These are phyloP conservation scores for Elmis aenea DNA, from an alignment of 2,888 invertebrate genomes.

Conservation along the genomic window DNA sequence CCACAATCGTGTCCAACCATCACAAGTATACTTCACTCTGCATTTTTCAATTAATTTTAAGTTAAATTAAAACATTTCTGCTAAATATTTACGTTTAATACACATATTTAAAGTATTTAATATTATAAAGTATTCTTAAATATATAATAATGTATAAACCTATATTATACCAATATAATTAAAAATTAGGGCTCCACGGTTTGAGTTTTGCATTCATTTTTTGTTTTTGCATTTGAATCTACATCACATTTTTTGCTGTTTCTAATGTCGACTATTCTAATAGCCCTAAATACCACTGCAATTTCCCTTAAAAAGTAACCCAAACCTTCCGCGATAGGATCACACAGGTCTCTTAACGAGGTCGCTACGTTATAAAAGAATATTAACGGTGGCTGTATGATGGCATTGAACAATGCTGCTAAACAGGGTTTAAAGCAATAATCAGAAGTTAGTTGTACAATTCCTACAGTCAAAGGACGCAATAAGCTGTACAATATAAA, in stretches of 20 bases:
- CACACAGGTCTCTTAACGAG: slow-evolving; percentile 58
- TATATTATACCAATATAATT: no score
- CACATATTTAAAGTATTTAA: no score
- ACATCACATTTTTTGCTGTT: slow-evolving; percentile 6
- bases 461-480: slow-evolving; percentile 56
- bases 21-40: no score
- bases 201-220: no score
- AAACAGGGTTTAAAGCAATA: slow-evolving; percentile 62
- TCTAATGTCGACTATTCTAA: slow-evolving; percentile 47
- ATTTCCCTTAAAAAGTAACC: slow-evolving; percentile 51
- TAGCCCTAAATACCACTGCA: slow-evolving; percentile 45
- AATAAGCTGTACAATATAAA: slow-evolving; percentile 55
- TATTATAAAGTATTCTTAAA: no score
- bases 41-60: no score
- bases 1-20: no score
- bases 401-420: slow-evolving; percentile 58
- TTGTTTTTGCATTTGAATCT: no score
- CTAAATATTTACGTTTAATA: no score
- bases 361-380: slow-evolving; percentile 57
- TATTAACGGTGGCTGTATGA: slow-evolving; percentile 64
- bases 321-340: slow-evolving; percentile 55
- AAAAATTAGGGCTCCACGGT: no score
- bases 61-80: no score
- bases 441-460: slow-evolving; percentile 61
- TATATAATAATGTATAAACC: no score